Evolutionary conservation across 2,888 invertebrate genomes (phyloP).

Genomic region (Amaurobius ferox): DNA sequence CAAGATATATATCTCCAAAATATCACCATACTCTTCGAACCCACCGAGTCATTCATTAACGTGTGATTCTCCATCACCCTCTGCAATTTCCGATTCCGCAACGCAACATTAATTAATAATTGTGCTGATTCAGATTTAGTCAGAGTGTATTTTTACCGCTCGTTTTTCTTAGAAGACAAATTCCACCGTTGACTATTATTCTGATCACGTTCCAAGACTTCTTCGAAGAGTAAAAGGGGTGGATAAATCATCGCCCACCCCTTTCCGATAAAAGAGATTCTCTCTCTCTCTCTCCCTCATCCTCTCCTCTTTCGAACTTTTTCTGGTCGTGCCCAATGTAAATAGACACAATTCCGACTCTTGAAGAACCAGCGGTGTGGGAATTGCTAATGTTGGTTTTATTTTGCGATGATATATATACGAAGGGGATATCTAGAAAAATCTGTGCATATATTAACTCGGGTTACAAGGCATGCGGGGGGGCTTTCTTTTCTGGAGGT

Average conservation of each 20-base stretch:
- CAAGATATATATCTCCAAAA: too few species aligned
- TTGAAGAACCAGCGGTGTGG: slow-evolving; percentile 43
- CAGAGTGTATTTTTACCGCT: slow-evolving; percentile 7
- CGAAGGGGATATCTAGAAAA: slow-evolving; percentile 60
- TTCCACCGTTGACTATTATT: slow-evolving; percentile 55
- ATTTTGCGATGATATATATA: slow-evolving; percentile 60
- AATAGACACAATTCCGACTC: slow-evolving; percentile 62
- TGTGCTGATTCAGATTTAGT: neutral
- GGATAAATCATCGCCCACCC: slow-evolving; percentile 35
- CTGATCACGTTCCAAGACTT: slow-evolving; percentile 57
- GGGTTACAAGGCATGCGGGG: slow-evolving; percentile 53
- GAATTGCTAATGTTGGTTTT: slow-evolving; percentile 72
- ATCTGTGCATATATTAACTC: slow-evolving; percentile 72
- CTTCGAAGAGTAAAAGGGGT: slow-evolving; percentile 13
- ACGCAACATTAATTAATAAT: slow-evolving; percentile 9
- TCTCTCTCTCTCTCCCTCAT: slow-evolving; percentile 28
- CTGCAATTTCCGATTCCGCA: neutral
- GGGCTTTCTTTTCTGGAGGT: slow-evolving; percentile 43
- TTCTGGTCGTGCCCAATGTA: slow-evolving; percentile 47
- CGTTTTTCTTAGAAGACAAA: slow-evolving; percentile 69
- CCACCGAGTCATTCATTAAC: neutral
- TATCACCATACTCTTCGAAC: too few species aligned
- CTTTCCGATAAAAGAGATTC: slow-evolving; percentile 15
- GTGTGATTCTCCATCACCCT: neutral
- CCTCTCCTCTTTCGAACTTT: slow-evolving; percentile 20